A percentile compares a stretch with the other conserved stretches of the same genome.
Evolutionary conservation across 2,888 invertebrate genomes (phyloP).

Genomic region (Pelosia muscerda): DNA sequence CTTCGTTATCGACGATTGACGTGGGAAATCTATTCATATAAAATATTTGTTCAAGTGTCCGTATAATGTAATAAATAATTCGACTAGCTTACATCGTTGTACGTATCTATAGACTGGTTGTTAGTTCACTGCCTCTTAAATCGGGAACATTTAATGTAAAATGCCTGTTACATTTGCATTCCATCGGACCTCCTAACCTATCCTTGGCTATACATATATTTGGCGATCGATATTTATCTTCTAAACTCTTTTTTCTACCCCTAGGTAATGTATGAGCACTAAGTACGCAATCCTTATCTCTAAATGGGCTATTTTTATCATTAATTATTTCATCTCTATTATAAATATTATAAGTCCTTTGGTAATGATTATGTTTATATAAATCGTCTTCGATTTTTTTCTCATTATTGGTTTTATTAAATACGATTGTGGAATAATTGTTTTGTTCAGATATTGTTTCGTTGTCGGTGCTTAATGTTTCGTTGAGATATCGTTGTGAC

Average conservation of each 20-base stretch:
- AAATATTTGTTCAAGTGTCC: slow-evolving; percentile 53
- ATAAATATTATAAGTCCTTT: slow-evolving; percentile 63
- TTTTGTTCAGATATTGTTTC: slow-evolving; percentile 67
- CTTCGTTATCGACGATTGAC: slow-evolving; percentile 22
- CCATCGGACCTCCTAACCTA: slow-evolving; percentile 72
- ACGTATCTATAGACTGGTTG: slow-evolving; percentile 72
- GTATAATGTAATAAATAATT: slow-evolving; percentile 62
- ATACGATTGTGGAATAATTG: slow-evolving; percentile 67
- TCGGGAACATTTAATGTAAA: slow-evolving; percentile 79
- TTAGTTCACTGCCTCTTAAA: slow-evolving; percentile 72
- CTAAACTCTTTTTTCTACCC: slow-evolving; percentile 64
- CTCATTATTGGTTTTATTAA: slow-evolving; percentile 63
- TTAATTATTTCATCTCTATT: slow-evolving; percentile 60
- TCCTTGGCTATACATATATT: slow-evolving; percentile 79
- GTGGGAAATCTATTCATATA: slow-evolving; percentile 29
- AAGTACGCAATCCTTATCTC: slow-evolving; percentile 60
- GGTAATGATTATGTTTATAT: slow-evolving; percentile 62
- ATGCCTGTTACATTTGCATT: slow-evolving; percentile 81
- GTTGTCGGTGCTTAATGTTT: slow-evolving; percentile 67
- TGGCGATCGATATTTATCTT: slow-evolving; percentile 76
- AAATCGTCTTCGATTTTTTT: slow-evolving; percentile 68
- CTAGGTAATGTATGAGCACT: slow-evolving; percentile 65
- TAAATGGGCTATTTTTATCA: slow-evolving; percentile 51
- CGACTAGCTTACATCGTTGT: slow-evolving; percentile 52
- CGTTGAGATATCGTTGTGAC: slow-evolving; percentile 76